Conservation (phyloP, 2,113 vertebrate species). For the Entelurus aequoreus region DNA sequence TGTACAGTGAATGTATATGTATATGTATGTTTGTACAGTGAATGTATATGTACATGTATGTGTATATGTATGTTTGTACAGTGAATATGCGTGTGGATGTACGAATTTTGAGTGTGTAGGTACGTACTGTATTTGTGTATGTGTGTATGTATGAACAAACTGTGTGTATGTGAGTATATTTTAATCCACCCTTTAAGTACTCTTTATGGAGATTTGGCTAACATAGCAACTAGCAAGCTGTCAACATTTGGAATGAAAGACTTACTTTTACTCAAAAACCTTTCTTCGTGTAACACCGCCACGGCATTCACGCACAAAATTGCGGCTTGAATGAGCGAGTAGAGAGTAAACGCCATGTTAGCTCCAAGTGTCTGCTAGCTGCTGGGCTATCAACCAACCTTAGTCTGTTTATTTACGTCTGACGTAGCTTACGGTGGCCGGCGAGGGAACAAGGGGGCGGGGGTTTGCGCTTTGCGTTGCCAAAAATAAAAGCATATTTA, state of each 20-base stretch:
- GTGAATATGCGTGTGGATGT: no score
- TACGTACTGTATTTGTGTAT: no score
- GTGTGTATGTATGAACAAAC: no score
- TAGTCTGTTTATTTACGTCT: slow-evolving; percentile 31
- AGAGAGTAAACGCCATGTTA: slow-evolving; percentile 90
- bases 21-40: no score
- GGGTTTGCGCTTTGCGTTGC: neutral
- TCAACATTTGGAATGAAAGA: neutral
- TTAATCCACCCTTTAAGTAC: no score
- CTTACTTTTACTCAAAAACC: slow-evolving; percentile 93
- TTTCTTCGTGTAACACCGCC: slow-evolving; percentile 90
- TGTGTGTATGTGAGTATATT: no score
- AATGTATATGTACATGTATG: no score
- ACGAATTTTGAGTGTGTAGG: no score
- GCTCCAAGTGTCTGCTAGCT: neutral
- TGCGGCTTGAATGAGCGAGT: slow-evolving; percentile 85
- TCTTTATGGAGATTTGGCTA: neutral
- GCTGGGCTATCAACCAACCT: neutral
- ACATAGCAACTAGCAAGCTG: slow-evolving; percentile 7
- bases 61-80: no score
- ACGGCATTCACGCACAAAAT: slow-evolving; percentile 88
- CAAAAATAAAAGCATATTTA: neutral
- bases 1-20: no score
- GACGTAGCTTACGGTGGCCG: slow-evolving; percentile 50
- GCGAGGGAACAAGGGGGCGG: slow-evolving; percentile 4